Conservation (phyloP, 2,888 invertebrate genomes). For the Coecobrya sp. region DNA sequence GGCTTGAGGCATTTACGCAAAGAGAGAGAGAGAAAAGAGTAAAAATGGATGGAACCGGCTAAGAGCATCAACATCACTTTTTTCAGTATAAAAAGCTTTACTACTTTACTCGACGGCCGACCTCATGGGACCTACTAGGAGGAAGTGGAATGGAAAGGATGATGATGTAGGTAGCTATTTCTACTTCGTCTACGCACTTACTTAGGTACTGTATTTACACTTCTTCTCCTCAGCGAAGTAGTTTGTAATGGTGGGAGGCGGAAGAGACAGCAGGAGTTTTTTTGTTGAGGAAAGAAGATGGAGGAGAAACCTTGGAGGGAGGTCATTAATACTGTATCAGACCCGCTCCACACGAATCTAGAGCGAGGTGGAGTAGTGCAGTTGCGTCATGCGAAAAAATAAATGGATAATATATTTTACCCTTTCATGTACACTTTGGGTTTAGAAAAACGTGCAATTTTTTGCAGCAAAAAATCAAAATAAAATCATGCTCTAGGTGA, state of each 20-base stretch:
- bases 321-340: slow-evolving; percentile 38
- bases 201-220: too few relatives aligned
- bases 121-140: background rate
- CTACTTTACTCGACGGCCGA: background rate
- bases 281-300: background rate
- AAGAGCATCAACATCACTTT: background rate
- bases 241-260: background rate
- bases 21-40: too few relatives aligned
- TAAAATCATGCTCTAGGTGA: too few relatives aligned
- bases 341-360: too few relatives aligned
- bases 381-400: too few relatives aligned
- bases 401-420: too few relatives aligned
- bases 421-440: too few relatives aligned
- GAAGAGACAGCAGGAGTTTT: background rate
- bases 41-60: background rate
- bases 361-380: too few relatives aligned
- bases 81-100: background rate
- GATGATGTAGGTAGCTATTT: background rate
- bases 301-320: slow-evolving; percentile 28
- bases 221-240: too few relatives aligned
- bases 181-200: too few relatives aligned
- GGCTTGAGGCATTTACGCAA: background rate
- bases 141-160: background rate
- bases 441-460: too few relatives aligned
- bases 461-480: too few relatives aligned